phyloP scores from a whole-genome alignment of 2,797 vertebrate species.

The Phoeniculus purpureus region DNA sequence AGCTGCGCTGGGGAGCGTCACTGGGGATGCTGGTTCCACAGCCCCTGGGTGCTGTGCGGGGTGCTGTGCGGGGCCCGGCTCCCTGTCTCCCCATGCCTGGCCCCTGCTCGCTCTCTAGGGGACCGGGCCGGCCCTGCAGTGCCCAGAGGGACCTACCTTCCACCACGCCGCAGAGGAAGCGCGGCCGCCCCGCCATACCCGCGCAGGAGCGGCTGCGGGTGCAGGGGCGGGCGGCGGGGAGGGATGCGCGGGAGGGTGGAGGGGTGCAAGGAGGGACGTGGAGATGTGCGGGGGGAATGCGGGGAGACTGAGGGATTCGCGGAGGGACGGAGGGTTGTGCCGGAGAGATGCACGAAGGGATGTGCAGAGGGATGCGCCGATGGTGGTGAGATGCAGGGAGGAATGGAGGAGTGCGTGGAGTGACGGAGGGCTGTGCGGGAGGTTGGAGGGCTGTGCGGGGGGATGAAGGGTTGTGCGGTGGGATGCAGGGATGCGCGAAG shows the following conservation, averaged over 20 bases:
- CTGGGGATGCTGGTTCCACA: fast-evolving
- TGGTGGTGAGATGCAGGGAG: no score
- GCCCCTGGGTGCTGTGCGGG: neutral
- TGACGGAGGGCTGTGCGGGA: neutral
- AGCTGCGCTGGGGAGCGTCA: neutral
- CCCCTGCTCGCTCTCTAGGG: neutral
- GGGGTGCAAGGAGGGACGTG: neutral
- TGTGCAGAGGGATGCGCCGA: neutral
- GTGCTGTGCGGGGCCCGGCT: neutral
- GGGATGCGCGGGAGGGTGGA: neutral
- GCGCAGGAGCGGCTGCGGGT: neutral
- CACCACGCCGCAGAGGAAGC: conserved; percentile 56
- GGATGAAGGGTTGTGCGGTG: neutral
- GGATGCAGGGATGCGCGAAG: no score
- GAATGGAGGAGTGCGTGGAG: no score
- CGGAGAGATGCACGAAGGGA: neutral
- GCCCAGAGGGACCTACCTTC: conserved; percentile 34
- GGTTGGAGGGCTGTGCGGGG: neutral
- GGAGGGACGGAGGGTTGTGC: neutral
- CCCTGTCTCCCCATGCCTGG: neutral
- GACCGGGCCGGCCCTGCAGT: neutral
- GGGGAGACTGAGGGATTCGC: neutral
- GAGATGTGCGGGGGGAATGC: neutral
- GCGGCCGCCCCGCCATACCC: conserved; percentile 28
- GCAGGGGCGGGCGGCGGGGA: neutral